Base-by-base conservation (phyloP, 2,888 invertebrate genomes). In the Resseliella maxima region DNA sequence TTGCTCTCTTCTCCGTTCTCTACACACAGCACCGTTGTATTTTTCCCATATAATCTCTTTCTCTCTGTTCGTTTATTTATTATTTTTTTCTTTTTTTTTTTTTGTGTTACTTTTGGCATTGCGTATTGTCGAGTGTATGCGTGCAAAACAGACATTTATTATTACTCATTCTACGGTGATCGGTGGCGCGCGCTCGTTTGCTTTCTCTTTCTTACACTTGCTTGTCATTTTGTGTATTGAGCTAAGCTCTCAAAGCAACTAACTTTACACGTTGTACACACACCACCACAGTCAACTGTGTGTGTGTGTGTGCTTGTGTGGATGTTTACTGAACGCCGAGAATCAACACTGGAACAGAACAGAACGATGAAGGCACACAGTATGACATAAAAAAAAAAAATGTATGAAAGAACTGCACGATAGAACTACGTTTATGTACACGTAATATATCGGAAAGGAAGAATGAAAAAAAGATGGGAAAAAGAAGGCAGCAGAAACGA, bases 21-120 rank as follows among this genome's bases (percentile, higher is more conserved):
- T n/a, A n/a, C n/a, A n/a, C n/a, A n/a, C 72, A 31, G 31, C 15
- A 85, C n/a, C 46, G 24, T n/a, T 85, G 46, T 86, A 54, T 59
- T 27, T 54, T 35, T 83, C 27, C n/a, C 46, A 12, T 8, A 41
- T 12, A 41, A 41, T 41, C 41, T 81, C 27, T 81, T 81, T 27
- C 35, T n/a, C 54, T 86, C 72, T 86, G 86, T 87, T 83, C 85
- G 59, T 50, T 50, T n/a, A n/a, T n/a, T n/a, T n/a, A n/a, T n/a
- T n/a, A n/a, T n/a, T n/a, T n/a, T n/a, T n/a, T n/a, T n/a, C n/a
- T n/a, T n/a, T n/a, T n/a, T n/a, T n/a, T n/a, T n/a, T n/a, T n/a
- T n/a, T n/a, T n/a, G n/a, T n/a, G n/a, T n/a, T n/a, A n/a, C n/a
- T 72, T 27, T 72, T 72, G 72, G 72, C 72, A 72, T 72, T 72